Evolutionary conservation across 2,113 vertebrate genomes (phyloP), one percentile per base, ranked within the genome.

Genomic region (Notothenia coriiceps): DNA sequence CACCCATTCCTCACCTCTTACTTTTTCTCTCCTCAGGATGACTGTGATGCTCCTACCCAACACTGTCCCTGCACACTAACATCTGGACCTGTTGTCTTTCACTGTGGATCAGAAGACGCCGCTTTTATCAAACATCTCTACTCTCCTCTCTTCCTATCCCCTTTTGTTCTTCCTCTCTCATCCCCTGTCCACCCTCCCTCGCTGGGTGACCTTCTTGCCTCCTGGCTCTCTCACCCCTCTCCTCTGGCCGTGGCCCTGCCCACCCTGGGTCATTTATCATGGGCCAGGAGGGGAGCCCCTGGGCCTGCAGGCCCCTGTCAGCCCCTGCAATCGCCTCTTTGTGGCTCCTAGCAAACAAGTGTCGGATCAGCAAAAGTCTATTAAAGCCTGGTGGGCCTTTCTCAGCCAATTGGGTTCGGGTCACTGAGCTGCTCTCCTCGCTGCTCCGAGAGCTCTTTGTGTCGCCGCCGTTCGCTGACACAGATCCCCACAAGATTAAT

Each of bases 291-390:
- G 96, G 96, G 94, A 95, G 96, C 95, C 92, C 88, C 96, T 95
- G 93, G 96, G 95, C 96, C 96, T 95, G 96, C 94, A 95, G 96
- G 96, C 93, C 93, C 92, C 92, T 97, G 94, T 97, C 97, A 97
- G 94, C 95, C 95, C 72, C 96, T 93, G 96, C 96, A 97, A 97
- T 98, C 96, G 96, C 96, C 96, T 97, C 97, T 97, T 95, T 98
- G 97, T 97, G 97, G 97, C 96, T 96, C 95, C 96, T 96, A 97
- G 96, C 97, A 98, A 98, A 98, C 97, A 98, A 98, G 97, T 99
- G 97, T 99, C 94, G 97, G 97, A 98, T 99, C 97, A 99, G 97
- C 97, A 99, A 98, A 99, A 98, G 97, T 99, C 97, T 98, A 98
- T 99, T 99, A 98, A 94, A 98, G 96, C 96, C 96, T 97, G 97